Evolutionary conservation across 2,888 invertebrate genomes (phyloP).

Genomic region (Dryococelus australis): DNA sequence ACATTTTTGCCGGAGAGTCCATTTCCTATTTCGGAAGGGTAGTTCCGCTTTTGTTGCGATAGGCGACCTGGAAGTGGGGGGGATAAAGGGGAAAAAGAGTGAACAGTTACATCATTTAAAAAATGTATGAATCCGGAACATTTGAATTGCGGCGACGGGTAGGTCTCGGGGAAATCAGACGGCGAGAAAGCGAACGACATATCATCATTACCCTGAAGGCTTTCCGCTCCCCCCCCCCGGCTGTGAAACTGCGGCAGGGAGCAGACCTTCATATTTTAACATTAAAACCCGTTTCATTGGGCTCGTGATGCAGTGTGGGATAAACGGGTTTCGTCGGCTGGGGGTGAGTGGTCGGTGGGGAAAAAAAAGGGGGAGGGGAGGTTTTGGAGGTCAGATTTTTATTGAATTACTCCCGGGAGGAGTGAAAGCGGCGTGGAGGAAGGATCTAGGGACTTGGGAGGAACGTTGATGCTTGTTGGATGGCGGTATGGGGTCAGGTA

Average conservation of each 20-base stretch:
- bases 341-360: neutral
- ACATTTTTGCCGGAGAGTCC: no score
- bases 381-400: neutral
- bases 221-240: neutral
- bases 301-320: neutral
- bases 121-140: neutral
- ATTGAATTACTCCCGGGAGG: neutral
- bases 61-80: no score
- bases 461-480: neutral
- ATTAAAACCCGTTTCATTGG: constrained; percentile 16
- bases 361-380: neutral
- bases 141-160: neutral
- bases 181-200: neutral
- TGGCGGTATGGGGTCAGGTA: neutral
- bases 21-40: no score
- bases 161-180: neutral
- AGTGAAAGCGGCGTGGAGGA: neutral
- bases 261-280: neutral
- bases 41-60: no score
- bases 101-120: no score
- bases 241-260: neutral
- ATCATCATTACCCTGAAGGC: neutral
- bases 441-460: neutral
- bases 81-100: no score
- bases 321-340: neutral